Evolutionary conservation across 2,113 vertebrate species (phyloP).

Genomic region (Apodemus speciosus): DNA sequence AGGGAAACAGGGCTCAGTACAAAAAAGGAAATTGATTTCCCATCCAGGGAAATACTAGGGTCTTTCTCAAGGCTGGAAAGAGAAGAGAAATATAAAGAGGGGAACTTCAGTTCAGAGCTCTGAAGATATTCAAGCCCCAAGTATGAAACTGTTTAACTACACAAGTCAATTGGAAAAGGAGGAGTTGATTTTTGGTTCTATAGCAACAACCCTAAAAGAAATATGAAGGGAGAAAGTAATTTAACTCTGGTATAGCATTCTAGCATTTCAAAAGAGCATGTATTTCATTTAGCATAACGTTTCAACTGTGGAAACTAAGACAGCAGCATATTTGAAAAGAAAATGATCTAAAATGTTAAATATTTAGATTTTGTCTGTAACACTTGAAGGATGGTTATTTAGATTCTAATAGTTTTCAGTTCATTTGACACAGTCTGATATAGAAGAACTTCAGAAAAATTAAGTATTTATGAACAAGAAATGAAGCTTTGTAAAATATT

Average conservation of each 20-base stretch:
- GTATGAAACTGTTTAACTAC: constrained; percentile 9
- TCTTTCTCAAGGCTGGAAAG: constrained; percentile 47
- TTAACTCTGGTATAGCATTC: not conserved
- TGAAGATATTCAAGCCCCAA: not conserved
- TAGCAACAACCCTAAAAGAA: not conserved
- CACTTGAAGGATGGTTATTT: constrained; percentile 37
- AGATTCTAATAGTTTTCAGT: not conserved
- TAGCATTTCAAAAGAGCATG: not conserved
- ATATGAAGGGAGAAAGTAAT: not conserved
- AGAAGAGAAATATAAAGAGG: constrained; percentile 1
- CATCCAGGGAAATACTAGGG: constrained; percentile 45
- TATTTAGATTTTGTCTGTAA: constrained; percentile 54
- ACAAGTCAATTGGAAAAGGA: not conserved
- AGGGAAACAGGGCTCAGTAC: constrained; percentile 72
- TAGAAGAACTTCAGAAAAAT: not conserved
- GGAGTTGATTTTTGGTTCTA: not conserved
- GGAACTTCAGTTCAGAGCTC: constrained; percentile 36
- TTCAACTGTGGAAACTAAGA: constrained; percentile 43
- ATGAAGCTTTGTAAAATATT: not conserved
- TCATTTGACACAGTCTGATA: not conserved
- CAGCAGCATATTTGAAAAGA: constrained; percentile 9
- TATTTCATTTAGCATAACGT: not conserved
- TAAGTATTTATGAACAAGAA: not conserved
- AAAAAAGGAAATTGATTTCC: constrained; percentile 78
- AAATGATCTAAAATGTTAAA: constrained; percentile 31